phyloP scores from a whole-genome alignment of 2,888 invertebrate species.

The Schizotus pectinicornis region DNA sequence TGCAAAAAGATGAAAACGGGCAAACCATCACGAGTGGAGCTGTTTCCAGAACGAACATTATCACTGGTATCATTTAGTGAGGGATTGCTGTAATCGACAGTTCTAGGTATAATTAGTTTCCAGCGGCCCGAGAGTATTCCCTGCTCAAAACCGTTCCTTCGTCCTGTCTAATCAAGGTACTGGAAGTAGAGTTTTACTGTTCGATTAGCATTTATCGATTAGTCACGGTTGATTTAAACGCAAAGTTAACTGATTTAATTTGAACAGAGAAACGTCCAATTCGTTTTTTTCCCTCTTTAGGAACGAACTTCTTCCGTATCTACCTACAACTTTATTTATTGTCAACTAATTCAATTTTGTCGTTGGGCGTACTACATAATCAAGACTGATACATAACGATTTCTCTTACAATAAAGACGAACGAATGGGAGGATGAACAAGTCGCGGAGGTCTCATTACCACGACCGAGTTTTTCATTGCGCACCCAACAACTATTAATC shows the following conservation, averaged over 20 bases:
- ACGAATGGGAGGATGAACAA: conserved; percentile 11
- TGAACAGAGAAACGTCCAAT: conserved; percentile 16
- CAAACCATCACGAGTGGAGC: too few relatives aligned
- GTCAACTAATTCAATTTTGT: conserved; percentile 16
- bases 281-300: conserved; percentile 1
- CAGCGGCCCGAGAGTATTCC: conserved; percentile 15
- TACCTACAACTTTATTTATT: conserved; percentile 10
- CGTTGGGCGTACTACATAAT: conserved; percentile 14
- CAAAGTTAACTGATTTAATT: conserved; percentile 40
- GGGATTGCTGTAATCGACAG: conserved; percentile 21
- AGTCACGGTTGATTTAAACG: conserved; percentile 40
- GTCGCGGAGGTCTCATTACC: conserved; percentile 21
- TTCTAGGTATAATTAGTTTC: conserved; percentile 21
- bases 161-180: conserved; percentile 32
- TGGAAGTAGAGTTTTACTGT: conserved; percentile 39
- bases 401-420: conserved; percentile 22
- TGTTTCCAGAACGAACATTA: background rate
- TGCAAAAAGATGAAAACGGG: too few relatives aligned
- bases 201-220: conserved; percentile 44
- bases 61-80: conserved; percentile 24
- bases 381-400: conserved; percentile 14
- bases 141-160: conserved; percentile 19
- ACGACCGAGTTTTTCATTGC: conserved; percentile 17
- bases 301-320: background rate
- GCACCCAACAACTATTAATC: conserved; percentile 23